These are phyloP conservation scores for Botrylloides violaceus DNA, from an alignment of 23 tunicate species.

Conservation along the genomic window DNA sequence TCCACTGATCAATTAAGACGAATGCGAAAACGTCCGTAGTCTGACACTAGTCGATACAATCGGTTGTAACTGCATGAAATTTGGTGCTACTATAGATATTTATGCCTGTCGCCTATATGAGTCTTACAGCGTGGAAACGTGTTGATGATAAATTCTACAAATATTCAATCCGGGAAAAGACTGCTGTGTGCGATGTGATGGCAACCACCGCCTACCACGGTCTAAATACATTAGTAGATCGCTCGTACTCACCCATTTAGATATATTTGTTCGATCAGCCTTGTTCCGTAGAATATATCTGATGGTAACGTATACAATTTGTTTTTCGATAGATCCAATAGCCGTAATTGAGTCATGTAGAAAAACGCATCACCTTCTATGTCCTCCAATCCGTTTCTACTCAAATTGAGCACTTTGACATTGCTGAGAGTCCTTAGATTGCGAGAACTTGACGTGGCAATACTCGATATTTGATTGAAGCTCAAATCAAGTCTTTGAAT, in stretches of 20 bases:
- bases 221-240: too few relatives aligned
- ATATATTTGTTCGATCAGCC: constrained; percentile 16
- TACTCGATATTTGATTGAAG: constrained; percentile 10
- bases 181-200: too few relatives aligned
- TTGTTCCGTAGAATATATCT: constrained; percentile 23
- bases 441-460: not conserved
- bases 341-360: not conserved
- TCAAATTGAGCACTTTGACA: constrained; percentile 37
- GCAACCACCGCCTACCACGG: too few relatives aligned
- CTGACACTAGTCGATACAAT: too few relatives aligned
- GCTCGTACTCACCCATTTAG: constrained; percentile 26
- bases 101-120: too few relatives aligned
- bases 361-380: constrained; percentile 11
- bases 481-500: constrained; percentile 25
- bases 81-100: too few relatives aligned
- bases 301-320: not conserved
- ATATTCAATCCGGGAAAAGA: too few relatives aligned
- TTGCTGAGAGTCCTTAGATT: constrained; percentile 5
- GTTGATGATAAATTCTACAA: not conserved
- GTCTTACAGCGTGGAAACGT: not conserved
- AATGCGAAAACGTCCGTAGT: too few relatives aligned
- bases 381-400: constrained; percentile 24
- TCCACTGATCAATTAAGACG: too few relatives aligned
- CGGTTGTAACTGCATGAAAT: too few relatives aligned
- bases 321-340: constrained; percentile 46